Percentiles rank a stretch among this genome's conserved stretches.
phyloP scores from a whole-genome alignment of 2,113 vertebrate genomes.

The Pollimyrus isidori region DNA sequence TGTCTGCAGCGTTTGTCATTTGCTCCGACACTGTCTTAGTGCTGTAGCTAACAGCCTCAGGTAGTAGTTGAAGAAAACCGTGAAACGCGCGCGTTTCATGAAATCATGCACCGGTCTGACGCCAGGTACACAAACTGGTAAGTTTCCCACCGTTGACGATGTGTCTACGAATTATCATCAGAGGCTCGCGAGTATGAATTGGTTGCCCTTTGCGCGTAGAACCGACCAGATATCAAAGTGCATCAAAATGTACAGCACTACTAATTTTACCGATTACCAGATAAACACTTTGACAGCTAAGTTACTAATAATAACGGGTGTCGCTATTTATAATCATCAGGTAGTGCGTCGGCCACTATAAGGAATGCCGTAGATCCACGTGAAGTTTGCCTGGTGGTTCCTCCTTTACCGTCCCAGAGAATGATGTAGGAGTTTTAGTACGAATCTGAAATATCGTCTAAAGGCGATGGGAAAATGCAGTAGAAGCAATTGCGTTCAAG shows the following conservation, averaged over 20 bases:
- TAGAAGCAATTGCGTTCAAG: neutral
- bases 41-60: neutral
- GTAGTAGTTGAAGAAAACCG: neutral
- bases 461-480: neutral
- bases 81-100: neutral
- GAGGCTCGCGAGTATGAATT: neutral
- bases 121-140: neutral
- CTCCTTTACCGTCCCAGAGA: neutral
- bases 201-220: neutral
- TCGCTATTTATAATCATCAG: neutral
- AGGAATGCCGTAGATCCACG: neutral
- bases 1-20: neutral
- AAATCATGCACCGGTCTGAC: neutral
- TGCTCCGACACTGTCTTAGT: neutral
- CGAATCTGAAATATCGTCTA: neutral
- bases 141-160: neutral
- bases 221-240: neutral
- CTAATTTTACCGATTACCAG: neutral
- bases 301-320: neutral
- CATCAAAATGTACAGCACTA: neutral
- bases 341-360: neutral
- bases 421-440: neutral
- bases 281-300: neutral
- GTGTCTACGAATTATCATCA: neutral
- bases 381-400: neutral